These are phyloP conservation scores for Microtus oregoni DNA, from an alignment of 2,113 vertebrate genomes.

Conservation along the genomic window DNA sequence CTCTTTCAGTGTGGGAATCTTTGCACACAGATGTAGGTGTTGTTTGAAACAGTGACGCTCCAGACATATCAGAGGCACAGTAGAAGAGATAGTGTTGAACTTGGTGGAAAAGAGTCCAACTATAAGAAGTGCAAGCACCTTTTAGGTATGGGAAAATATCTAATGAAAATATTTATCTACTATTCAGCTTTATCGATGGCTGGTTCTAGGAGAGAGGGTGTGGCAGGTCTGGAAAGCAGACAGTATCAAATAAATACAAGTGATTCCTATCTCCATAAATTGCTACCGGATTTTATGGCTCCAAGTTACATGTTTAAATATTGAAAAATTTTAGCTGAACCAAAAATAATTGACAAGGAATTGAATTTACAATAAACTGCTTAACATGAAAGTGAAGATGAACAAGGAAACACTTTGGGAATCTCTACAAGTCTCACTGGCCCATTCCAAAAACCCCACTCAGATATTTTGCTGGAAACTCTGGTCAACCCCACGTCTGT, in stretches of 20 bases:
- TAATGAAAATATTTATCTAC: background rate
- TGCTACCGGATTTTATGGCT: background rate
- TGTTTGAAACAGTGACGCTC: background rate
- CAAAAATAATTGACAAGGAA: background rate
- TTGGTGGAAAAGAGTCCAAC: background rate
- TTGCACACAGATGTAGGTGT: background rate
- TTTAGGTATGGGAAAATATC: background rate
- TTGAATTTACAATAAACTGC: background rate
- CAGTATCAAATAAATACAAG: background rate
- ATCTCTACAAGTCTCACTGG: too few relatives aligned
- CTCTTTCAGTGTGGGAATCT: slow-evolving; percentile 24
- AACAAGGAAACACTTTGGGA: background rate
- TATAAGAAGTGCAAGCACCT: background rate
- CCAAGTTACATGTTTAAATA: slow-evolving; percentile 37
- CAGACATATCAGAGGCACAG: background rate
- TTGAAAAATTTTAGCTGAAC: background rate
- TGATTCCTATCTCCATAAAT: background rate
- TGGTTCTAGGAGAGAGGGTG: background rate
- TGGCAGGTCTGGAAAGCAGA: background rate
- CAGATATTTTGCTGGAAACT: too few relatives aligned
- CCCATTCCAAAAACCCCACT: too few relatives aligned
- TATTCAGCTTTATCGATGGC: background rate
- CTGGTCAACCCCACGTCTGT: too few relatives aligned
- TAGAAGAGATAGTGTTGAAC: background rate
- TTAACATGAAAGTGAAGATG: slow-evolving; percentile 2